These are phyloP conservation scores for Zalophus californianus DNA, from an alignment of 2,797 vertebrate species.

Conservation along the genomic window DNA sequence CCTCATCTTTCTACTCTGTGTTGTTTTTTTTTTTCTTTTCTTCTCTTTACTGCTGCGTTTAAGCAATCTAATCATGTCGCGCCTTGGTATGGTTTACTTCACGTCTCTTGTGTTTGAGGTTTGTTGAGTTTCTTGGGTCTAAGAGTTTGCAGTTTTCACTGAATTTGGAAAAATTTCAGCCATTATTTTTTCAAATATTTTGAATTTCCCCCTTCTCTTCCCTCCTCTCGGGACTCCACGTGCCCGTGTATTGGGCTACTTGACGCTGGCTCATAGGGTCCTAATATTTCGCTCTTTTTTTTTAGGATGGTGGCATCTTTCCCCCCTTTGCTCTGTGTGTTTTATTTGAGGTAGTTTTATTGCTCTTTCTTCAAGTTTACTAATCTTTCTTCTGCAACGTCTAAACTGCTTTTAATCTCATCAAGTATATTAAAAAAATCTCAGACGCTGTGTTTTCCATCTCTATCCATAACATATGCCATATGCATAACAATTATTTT, in stretches of 20 bases:
- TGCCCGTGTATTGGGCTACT: neutral
- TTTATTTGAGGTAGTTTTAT: neutral
- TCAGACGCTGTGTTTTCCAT: neutral
- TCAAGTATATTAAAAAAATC: neutral
- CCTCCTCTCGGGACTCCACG: neutral
- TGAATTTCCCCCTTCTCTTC: neutral
- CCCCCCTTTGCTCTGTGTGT: neutral
- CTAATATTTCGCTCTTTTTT: neutral
- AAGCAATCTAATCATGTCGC: neutral
- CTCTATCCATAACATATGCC: neutral
- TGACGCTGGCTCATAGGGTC: neutral
- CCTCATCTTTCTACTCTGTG: neutral
- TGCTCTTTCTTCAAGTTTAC: neutral
- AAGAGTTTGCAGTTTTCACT: neutral
- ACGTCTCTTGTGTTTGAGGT: neutral
- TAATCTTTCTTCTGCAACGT: neutral
- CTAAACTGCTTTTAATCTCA: conserved; percentile 21
- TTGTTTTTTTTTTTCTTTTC: neutral
- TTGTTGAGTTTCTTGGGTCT: neutral
- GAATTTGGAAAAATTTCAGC: neutral
- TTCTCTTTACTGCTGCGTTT: neutral
- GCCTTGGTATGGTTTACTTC: neutral
- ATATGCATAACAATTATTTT: neutral
- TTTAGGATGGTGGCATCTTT: neutral
- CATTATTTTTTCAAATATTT: neutral